Conservation (phyloP, 2,888 invertebrate genomes). For the Sinodicranocentrus sp. region DNA sequence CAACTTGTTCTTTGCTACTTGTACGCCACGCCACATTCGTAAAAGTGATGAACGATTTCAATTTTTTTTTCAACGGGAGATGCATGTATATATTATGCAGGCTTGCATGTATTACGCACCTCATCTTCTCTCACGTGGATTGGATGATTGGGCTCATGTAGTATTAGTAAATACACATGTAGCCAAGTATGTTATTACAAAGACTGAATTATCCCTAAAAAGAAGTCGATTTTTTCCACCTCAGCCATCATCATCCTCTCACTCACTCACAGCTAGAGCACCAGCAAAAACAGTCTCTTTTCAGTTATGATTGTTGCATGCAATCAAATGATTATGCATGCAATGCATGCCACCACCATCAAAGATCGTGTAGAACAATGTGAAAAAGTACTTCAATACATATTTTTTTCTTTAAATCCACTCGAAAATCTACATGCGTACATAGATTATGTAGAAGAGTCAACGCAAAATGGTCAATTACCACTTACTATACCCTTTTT, state of each 20-base stretch:
- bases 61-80: conserved; percentile 19
- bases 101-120: background rate
- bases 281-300: conserved; percentile 9
- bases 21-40: conserved; percentile 4
- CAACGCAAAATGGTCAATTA: conserved; percentile 58
- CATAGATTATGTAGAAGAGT: background rate
- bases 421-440: background rate
- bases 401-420: conserved; percentile 26
- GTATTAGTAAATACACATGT: conserved; percentile 9
- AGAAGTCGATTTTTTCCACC: conserved; percentile 19
- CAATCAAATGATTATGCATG: conserved; percentile 64
- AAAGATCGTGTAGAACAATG: conserved; percentile 51
- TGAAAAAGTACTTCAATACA: conserved; percentile 41
- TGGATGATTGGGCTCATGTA: conserved; percentile 7
- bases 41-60: conserved; percentile 56
- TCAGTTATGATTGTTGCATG: conserved; percentile 52
- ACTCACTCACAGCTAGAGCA: background rate
- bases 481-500: conserved; percentile 57
- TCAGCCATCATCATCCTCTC: conserved; percentile 1
- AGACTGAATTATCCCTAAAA: conserved; percentile 25
- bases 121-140: background rate
- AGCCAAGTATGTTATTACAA: conserved; percentile 8
- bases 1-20: background rate
- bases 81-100: too few relatives aligned
- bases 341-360: conserved; percentile 56